Base-by-base conservation (phyloP, 2,113 vertebrate genomes). In the Dicentrarchus labrax region DNA sequence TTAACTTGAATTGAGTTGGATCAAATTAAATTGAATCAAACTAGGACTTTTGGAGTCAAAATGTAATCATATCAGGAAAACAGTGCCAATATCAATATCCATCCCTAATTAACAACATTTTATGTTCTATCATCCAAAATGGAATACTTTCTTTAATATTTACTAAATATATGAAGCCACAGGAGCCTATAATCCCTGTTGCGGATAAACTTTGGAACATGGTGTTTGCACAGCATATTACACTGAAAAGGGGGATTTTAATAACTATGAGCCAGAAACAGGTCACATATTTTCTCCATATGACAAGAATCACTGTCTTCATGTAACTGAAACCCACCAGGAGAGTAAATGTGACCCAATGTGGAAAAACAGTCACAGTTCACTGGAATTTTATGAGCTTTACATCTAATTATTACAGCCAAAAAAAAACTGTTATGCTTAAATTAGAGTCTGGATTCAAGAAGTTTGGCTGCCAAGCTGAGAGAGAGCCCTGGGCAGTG, bases 401-500 rank as follows among this genome's bases (percentile, higher is more conserved):
- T 75, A 74, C 79, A 85, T 87, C 41, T 82, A 80, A 82, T 84
- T 84, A 67, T 61, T 30, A 45, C 39, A 59, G 38, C 15, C 15
- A 64, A 79, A 57, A 62, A 79, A 59, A 70, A 77, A 82, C 70
- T 53, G 62, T 66, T 65, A 61, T 47, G 68, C 54, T 84, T 53
- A 78, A 84, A 78, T 85, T 62, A 53, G 56, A 87, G 85, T 72
- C 72, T 89, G 72, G 69, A 53, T 84, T 89, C 59, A 64, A 64
- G 60, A 85, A 21, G 74, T 85, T 81, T 86, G 76, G 79, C 81
- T 89, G 76, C 88, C 88, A 92, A 62, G 71, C 73, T 61, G 57
- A 81, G 53, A 38, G 45, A 77, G 30, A 82, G 72, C 59, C 64
- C 72, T 79, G 84, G 60, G 75, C 83, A 77, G 68, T 45, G 56